Base-by-base conservation (phyloP, 2,888 invertebrate species). In the Hyposoter dolosus region DNA sequence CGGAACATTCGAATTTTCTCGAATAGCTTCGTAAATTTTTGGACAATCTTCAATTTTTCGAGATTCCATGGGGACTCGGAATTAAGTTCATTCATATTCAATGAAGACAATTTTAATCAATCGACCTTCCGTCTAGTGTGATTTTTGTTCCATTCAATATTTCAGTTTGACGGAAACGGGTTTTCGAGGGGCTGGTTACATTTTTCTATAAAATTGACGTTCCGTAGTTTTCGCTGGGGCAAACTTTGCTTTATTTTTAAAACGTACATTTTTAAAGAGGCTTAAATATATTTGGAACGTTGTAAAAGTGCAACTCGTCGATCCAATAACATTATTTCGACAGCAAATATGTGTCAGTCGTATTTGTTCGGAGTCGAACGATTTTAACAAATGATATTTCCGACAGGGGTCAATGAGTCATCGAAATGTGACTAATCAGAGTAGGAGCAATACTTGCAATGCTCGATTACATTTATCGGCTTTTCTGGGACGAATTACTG, bases 391-490 rank as follows among this genome's bases (percentile, higher is more conserved):
- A 71, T 72, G 84, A 82, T 71, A 79, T 60, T 79, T 76, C 56
- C 17, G 56, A 19, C 83, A 7, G 60, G 47, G 82, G 80, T 86
- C 83, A 81, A 83, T 19, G 85, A 80, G 83, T 83, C 76, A 86
- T 86, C 83, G 32, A 50, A 75, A 63, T 78, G 53, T 77, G 83
- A 77, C 66, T 80, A 86, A 81, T 82, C 75, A 32, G 63, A 28
- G 28, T 12, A 35, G 28, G 72, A 65, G 75, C 40, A 32, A 47
- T 65, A 79, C 71, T 80, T 80, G 72, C 72, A 80, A 81, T 80
- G 50, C 68, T 15, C 60, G 83, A 86, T 86, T 80, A 80, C 60
- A 76, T 77, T 86, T 45, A 80, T 80, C 77, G 76, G 23, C n/a
- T 12, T 43, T 19, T 79, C 53, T 45, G 4, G 65, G 19, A 35